Base-by-base conservation (phyloP, 2,888 invertebrate genomes). In the Clistopyga incitator region DNA sequence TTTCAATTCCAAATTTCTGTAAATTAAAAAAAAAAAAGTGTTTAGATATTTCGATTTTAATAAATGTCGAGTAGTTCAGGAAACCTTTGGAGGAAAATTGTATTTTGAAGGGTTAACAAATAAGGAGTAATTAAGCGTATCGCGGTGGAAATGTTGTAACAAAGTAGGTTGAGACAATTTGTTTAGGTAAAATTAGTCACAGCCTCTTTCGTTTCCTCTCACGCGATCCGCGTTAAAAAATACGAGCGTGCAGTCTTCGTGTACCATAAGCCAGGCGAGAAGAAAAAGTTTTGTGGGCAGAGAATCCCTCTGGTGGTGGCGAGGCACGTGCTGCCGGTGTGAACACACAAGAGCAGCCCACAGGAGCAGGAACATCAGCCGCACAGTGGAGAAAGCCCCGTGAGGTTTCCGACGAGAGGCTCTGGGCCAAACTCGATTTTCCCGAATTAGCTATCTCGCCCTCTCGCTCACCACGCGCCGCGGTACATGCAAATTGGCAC, bases 401-500 rank as follows among this genome's bases (percentile, higher is more conserved):
- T 25, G 65, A 78, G 50, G 64, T 38, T 64, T 77, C 59, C 56
- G 56, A 42, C 52, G 88, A 89, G 90, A 91, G 90, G 88, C 88
- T 88, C 87, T 61, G 68, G 87, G 87, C 90, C 91, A 90, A 92
- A 92, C 91, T 91, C 89, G 92, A 92, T 92, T 92, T 88, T 82
- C 85, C 87, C 88, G 88, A 92, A 92, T 92, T 92, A 92, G 91
- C 89, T 86, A 84, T 84, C 77, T 76, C 81, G 71, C 65, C 71
- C 84, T 76, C 81, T 81, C 84, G 56, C 67, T 65, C 75, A 59
- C 81, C 70, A 54, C 56, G 81, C 45, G 84, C 84, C 87, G 88
- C 88, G 91, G 92, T 90, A 91, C 90, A 92, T 92, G 92, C 91
- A 92, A 92, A 92, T 92, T 92, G 92, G 89, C 91, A 91, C 91